Evolutionary conservation across 2,113 vertebrate genomes (phyloP), one percentile per base, ranked within the genome.

Genomic region (Trogon surrucura): DNA sequence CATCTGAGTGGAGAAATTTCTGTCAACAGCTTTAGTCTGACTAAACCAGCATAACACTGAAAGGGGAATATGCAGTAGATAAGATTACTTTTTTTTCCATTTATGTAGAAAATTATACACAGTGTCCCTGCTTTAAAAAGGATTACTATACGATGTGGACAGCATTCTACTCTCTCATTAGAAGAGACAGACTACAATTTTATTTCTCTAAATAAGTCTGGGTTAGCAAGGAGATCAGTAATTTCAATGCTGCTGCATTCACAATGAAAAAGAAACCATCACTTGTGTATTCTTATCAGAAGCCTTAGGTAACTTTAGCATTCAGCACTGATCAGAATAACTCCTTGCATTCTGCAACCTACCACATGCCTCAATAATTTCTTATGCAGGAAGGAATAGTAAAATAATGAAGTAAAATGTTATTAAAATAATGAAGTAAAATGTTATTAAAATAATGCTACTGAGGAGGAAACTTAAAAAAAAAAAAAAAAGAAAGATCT

Each of bases 101-200:
- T 97, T 97, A 93, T 96, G 87, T 97, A 93, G 93, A 95, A 97
- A 97, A 97, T 97, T 96, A 96, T 96, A 93, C 80, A 87, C 83
- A 90, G 80, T 81, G 89, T 97, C 96, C 90, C 90, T 95, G 69
- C 93, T 91, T 96, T 96, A 92, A 92, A 97, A 96, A 89, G 95
- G 94, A 97, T 97, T 98, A 96, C 48, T 93, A 16, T 94, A 47
- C 0, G 38, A 95, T 95, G 81, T 91, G 94, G 93, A 90, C 45
- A 91, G 96, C 91, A 96, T 96, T 95, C 81, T 88, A 65, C 57
- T 77, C 64, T 94, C 88, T 97, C 96, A 97, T 98, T 98, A 97
- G 95, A 97, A 94, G 83, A 95, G 60, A 62, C 41, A 92, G 91
- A 93, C 82, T 96, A 88, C 79, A 93, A 78, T 97, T 97, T 97